Evolutionary conservation across 2,113 vertebrate genomes (phyloP).

Genomic region (Callipepla californica): DNA sequence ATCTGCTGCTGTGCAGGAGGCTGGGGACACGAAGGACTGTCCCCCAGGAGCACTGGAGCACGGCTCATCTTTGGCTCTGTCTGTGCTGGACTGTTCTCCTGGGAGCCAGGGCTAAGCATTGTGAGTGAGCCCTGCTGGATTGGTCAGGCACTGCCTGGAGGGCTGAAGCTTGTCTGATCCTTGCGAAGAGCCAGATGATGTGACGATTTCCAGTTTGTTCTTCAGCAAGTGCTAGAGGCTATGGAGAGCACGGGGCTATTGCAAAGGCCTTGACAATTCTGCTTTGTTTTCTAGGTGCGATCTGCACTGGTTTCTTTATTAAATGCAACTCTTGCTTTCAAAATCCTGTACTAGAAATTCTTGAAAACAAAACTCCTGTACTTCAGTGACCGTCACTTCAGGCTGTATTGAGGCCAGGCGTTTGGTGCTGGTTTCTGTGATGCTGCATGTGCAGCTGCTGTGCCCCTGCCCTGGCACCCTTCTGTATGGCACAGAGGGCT

Average conservation of each 20-base stretch:
- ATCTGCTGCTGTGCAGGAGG: accelerated
- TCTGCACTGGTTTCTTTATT: neutral
- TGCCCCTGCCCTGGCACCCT: neutral
- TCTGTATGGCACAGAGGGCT: neutral
- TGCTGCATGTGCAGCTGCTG: neutral
- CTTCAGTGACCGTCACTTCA: neutral
- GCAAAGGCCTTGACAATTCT: neutral
- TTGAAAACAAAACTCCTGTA: neutral
- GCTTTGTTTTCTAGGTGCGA: neutral
- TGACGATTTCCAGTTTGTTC: neutral
- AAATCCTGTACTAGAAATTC: neutral
- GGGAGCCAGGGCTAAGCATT: accelerated
- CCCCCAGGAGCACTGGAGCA: accelerated
- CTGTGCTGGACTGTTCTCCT: neutral
- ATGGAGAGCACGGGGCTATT: neutral
- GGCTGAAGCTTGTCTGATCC: neutral
- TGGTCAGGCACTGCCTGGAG: neutral
- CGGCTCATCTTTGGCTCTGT: neutral
- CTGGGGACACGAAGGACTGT: accelerated
- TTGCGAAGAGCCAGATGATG: neutral
- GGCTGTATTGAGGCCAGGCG: neutral
- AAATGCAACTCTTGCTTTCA: neutral
- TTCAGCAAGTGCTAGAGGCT: neutral
- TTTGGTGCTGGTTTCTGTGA: neutral
- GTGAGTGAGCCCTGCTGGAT: neutral